Base-by-base conservation (phyloP, 1,140 invertebrate genomes). In the Augochlora pura region DNA sequence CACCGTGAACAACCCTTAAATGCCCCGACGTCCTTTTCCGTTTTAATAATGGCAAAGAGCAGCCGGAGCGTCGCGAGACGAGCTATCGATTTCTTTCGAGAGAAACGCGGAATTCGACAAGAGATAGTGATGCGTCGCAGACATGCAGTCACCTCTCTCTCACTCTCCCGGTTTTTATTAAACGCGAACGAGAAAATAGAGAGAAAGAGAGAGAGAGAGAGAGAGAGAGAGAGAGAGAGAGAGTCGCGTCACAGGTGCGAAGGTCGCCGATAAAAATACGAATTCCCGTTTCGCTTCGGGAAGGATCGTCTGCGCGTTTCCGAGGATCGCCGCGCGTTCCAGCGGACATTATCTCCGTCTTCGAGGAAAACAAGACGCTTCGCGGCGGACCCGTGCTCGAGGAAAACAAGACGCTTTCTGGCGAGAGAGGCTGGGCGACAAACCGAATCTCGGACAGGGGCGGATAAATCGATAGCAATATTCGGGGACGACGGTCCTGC, bases 381-480 rank as follows among this genome's bases (percentile, higher is more conserved):
- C 32, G n/a, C 52, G 64, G 71, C 39, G 16, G 76, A 42, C 18
- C 9, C 42, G 42, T 42, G 42, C 12, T 14, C 59, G 59, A 54
- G 10, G 21, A 14, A 21, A 52, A 71, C 25, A 57, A 63, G 16
- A 57, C 21, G 32, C 62, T 25, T 39, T 12, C 38, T 16, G 21
- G 65, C 9, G 49, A 18, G 16, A 38, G 46, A 46, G 10, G 32
- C 32, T 32, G 32, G 32, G 32, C 32, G 32, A 46, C 27, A 39
- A n/a, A 60, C 21, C 16, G 60, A 74, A 79, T 73, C 38, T 52
- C 27, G n/a, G 18, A n/a, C 6, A 8, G 59, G 64, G 38, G 23
- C 54, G 5, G 5, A 18, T 66, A 66, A 74, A 74, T 79, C 77
- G 70, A 79, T 79, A 73, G 65, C 60, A 57, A 79, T 74, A 70